These are phyloP conservation scores for Ursus arctos DNA, from an alignment of 2,113 vertebrate genomes.

Conservation along the genomic window DNA sequence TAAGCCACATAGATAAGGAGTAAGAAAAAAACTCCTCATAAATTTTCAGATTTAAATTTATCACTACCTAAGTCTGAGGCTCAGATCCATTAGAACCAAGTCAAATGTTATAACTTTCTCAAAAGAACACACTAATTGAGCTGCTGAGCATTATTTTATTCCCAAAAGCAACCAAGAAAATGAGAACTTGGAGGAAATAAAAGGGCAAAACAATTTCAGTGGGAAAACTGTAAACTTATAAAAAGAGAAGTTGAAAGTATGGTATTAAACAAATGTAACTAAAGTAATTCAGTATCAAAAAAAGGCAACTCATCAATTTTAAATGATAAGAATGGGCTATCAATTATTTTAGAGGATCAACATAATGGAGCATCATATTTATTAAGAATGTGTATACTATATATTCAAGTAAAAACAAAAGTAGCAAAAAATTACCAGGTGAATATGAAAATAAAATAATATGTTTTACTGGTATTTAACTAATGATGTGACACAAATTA, in stretches of 20 bases:
- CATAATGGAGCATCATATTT: not conserved
- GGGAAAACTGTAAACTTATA: not conserved
- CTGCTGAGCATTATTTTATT: not conserved
- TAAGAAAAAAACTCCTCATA: not conserved
- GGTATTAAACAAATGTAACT: not conserved
- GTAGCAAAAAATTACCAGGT: not conserved
- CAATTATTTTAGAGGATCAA: not conserved
- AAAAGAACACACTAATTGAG: not conserved
- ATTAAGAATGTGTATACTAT: not conserved
- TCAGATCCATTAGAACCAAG: not conserved
- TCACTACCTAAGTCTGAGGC: not conserved
- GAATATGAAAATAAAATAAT: not conserved
- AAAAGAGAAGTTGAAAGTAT: not conserved
- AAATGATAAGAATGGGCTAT: not conserved
- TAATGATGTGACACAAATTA: not conserved
- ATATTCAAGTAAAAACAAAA: not conserved
- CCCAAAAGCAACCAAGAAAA: not conserved
- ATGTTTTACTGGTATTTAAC: not conserved
- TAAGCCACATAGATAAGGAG: not conserved
- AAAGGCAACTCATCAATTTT: not conserved
- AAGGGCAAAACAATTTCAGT: not conserved
- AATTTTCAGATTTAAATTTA: not conserved
- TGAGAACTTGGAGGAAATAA: not conserved
- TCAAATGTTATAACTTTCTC: not conserved
- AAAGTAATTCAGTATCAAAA: not conserved